Percentiles rank a stretch among this genome's conserved stretches.
Evolutionary conservation across 2,888 invertebrate genomes (phyloP).

Genomic region (Calliopum simillimum): DNA sequence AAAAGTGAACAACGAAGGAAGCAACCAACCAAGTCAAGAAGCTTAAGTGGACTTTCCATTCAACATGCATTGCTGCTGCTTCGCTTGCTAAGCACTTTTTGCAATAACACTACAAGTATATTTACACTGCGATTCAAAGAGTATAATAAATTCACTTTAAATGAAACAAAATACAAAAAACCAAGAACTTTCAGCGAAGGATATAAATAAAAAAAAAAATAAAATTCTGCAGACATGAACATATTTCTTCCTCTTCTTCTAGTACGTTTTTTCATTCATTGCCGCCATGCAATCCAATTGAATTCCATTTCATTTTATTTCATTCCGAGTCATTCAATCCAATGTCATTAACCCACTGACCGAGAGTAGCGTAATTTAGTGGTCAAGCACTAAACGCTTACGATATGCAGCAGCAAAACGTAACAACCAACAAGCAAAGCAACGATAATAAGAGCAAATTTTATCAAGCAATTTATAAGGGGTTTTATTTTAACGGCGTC

Average conservation of each 20-base stretch:
- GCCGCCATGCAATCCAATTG: slow-evolving; percentile 27
- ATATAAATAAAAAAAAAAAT: background rate
- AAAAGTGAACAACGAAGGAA: slow-evolving; percentile 11
- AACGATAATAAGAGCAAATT: no score
- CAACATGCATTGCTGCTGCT: background rate
- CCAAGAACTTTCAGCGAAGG: background rate
- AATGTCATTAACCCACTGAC: slow-evolving; percentile 45
- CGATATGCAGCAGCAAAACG: background rate
- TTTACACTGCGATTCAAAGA: background rate
- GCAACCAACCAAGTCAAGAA: background rate
- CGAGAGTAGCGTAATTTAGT: slow-evolving; percentile 33
- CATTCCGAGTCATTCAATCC: slow-evolving; percentile 13
- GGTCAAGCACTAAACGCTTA: slow-evolving; percentile 9
- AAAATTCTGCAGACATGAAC: slow-evolving; percentile 25
- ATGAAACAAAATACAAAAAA: slow-evolving; percentile 6
- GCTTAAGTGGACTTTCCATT: background rate
- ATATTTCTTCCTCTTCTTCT: no score
- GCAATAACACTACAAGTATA: background rate
- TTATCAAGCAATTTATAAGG: no score
- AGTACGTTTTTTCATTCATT: no score
- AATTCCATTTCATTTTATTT: slow-evolving; percentile 19
- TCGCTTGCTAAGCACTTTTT: background rate
- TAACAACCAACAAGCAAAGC: no score
- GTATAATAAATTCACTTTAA: background rate
- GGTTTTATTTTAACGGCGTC: background rate